Percentiles rank a stretch among this genome's conserved stretches.
phyloP scores from a whole-genome alignment of 2,797 vertebrate genomes.

The Macropus fuliginosus region DNA sequence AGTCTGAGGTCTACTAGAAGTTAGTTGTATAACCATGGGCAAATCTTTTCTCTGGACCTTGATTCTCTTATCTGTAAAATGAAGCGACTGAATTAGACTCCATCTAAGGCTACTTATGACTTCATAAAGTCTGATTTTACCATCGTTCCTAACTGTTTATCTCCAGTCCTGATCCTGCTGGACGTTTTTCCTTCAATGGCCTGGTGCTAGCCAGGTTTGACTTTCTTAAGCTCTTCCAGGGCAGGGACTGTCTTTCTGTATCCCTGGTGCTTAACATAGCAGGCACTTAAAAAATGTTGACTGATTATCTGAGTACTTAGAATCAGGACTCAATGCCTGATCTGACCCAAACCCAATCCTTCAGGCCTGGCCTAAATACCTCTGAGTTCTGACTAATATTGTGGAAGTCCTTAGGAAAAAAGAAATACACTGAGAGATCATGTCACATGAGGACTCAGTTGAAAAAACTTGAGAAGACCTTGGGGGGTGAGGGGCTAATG shows the following conservation, averaged over 20 bases:
- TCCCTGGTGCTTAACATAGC: neutral
- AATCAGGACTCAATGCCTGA: neutral
- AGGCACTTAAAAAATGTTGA: neutral
- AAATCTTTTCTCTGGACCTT: constrained; percentile 36
- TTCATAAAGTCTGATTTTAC: constrained; percentile 35
- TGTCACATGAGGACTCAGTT: neutral
- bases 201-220: neutral
- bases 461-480: neutral
- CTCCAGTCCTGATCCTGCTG: constrained; percentile 23
- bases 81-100: constrained; percentile 13
- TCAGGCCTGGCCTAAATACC: constrained; percentile 39
- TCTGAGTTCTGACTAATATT: neutral
- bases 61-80: neutral
- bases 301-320: neutral
- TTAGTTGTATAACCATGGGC: neutral
- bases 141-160: constrained; percentile 11
- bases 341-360: neutral
- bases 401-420: constrained; percentile 17
- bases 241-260: neutral
- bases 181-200: constrained; percentile 14
- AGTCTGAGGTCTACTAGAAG: neutral
- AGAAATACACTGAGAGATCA: neutral
- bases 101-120: constrained; percentile 14
- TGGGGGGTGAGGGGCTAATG: neutral
- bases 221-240: neutral